Conservation (phyloP, 1,140 invertebrate genomes). For the Drosophila arizonae region DNA sequence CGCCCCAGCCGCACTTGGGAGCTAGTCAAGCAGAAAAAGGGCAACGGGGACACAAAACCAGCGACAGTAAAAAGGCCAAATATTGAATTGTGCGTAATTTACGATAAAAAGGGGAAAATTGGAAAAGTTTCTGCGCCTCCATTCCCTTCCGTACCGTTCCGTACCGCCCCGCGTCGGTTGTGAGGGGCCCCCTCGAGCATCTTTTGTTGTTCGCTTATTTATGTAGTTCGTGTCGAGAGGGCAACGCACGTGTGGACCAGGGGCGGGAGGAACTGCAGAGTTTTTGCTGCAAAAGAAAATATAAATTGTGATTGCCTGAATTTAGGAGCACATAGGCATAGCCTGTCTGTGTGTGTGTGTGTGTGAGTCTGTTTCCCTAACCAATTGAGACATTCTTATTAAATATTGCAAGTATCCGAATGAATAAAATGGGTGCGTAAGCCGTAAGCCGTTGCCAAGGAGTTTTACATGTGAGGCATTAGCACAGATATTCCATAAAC, state of each 20-base stretch:
- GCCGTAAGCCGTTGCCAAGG: conserved; percentile 36
- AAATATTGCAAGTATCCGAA: conserved; percentile 69
- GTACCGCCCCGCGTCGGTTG: conserved; percentile 23
- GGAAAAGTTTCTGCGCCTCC: conserved; percentile 69
- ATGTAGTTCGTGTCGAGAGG: conserved; percentile 70
- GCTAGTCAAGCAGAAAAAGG: conserved; percentile 76
- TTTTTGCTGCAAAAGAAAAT: conserved; percentile 50
- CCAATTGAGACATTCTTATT: conserved; percentile 64
- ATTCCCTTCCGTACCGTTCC: background rate
- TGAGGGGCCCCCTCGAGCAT: conserved; percentile 23
- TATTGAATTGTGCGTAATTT: conserved; percentile 82
- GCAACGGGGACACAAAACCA: conserved; percentile 60
- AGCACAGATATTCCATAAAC: conserved; percentile 15
- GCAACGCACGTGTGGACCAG: conserved; percentile 56
- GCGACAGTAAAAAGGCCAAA: conserved; percentile 77
- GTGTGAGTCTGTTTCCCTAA: conserved; percentile 1
- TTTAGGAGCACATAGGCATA: conserved; percentile 25
- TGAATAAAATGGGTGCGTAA: conserved; percentile 56
- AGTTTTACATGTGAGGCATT: conserved; percentile 11
- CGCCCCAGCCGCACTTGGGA: conserved; percentile 33
- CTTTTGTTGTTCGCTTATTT: conserved; percentile 66
- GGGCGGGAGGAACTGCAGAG: background rate
- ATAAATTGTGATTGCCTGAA: conserved; percentile 78
- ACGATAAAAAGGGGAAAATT: conserved; percentile 82
- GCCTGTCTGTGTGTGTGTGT: conserved; percentile 11